phyloP scores from a whole-genome alignment of 2,113 vertebrate genomes.

The Bufo bufo region DNA sequence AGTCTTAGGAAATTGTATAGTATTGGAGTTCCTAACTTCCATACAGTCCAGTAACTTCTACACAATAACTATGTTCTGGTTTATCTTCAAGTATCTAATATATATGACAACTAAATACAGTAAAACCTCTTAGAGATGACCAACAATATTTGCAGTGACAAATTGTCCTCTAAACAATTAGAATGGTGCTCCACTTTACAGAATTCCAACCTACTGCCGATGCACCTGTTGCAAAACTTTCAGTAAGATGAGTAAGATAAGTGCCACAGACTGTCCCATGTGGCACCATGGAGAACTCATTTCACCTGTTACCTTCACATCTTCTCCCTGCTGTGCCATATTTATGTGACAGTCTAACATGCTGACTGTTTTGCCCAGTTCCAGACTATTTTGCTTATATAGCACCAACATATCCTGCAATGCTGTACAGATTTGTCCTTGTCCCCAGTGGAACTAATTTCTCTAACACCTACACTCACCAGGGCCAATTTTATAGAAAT shows the following conservation, averaged over 20 bases:
- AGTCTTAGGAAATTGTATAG: not conserved
- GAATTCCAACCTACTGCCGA: not conserved
- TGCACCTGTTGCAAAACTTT: not conserved
- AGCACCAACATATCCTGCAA: too few relatives aligned
- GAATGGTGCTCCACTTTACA: not conserved
- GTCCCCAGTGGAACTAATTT: too few relatives aligned
- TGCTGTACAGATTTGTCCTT: too few relatives aligned
- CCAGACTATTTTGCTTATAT: too few relatives aligned
- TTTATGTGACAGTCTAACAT: too few relatives aligned
- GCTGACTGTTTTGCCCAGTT: too few relatives aligned
- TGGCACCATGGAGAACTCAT: not conserved
- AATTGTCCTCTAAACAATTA: not conserved
- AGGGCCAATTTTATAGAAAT: too few relatives aligned
- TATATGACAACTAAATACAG: not conserved
- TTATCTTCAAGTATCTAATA: not conserved
- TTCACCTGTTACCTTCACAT: not conserved
- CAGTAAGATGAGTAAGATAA: not conserved
- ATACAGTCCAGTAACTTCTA: not conserved
- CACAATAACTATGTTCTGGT: not conserved
- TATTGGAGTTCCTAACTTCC: not conserved
- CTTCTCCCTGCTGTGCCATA: not conserved
- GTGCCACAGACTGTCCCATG: not conserved
- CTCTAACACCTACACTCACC: too few relatives aligned
- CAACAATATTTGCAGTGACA: not conserved
- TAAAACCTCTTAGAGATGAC: not conserved